Evolutionary conservation across 2,888 invertebrate genomes (phyloP).

Genomic region (Eurytoma adleriae): DNA sequence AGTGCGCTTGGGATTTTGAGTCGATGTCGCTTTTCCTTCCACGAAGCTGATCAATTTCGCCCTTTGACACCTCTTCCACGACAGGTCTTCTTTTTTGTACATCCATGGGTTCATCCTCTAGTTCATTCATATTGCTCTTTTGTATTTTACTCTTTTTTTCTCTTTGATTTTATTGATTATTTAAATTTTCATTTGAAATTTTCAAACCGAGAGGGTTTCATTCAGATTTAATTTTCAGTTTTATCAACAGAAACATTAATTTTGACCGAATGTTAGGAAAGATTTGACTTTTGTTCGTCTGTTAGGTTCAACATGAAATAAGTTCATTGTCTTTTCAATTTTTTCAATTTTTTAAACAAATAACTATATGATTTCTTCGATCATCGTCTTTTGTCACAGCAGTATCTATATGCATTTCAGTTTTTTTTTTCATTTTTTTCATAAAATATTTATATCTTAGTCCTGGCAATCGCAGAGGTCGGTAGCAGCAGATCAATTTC

Average conservation of each 20-base stretch:
- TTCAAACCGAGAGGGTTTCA: slow-evolving; percentile 49
- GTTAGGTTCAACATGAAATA: slow-evolving; percentile 21
- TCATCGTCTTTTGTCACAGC: too few species aligned
- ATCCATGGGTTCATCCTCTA: slow-evolving; percentile 65
- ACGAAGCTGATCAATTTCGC: slow-evolving; percentile 61
- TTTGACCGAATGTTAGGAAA: not conserved
- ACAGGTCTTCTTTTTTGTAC: slow-evolving; percentile 65
- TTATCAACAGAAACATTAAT: slow-evolving; percentile 19
- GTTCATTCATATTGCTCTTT: slow-evolving; percentile 60
- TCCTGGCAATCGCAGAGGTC: too few species aligned
- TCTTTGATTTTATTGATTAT: slow-evolving; percentile 1
- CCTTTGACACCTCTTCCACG: slow-evolving; percentile 62
- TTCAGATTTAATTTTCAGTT: slow-evolving; percentile 25
- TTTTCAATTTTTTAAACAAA: not conserved
- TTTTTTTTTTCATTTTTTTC: too few species aligned
- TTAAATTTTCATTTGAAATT: slow-evolving; percentile 47
- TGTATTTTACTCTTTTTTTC: slow-evolving; percentile 19
- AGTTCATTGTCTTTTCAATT: not conserved
- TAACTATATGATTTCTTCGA: too few species aligned
- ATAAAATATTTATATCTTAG: too few species aligned
- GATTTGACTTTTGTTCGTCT: not conserved
- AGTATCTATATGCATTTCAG: too few species aligned
- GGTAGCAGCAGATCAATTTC: too few species aligned
- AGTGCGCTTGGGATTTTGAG: not conserved
- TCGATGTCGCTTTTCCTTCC: slow-evolving; percentile 30